phyloP scores from a whole-genome alignment of 2,113 vertebrate species.

The Thoracochromis brauschi region DNA sequence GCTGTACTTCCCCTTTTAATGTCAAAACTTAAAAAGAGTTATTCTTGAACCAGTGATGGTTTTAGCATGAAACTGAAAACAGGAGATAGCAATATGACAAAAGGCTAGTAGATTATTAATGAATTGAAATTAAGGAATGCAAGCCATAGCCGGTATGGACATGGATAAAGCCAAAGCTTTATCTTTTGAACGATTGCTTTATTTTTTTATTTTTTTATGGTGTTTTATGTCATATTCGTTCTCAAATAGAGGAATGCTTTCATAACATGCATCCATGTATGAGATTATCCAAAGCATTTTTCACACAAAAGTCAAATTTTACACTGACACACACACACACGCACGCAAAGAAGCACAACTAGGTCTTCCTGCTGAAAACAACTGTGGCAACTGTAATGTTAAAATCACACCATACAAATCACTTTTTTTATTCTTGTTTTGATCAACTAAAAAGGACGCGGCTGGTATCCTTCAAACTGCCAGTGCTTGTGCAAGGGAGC shows the following conservation, averaged over 20 bases:
- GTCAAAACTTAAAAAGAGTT: neutral
- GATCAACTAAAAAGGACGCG: neutral
- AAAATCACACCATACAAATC: neutral
- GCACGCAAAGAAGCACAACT: neutral
- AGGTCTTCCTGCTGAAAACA: neutral
- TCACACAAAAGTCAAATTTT: neutral
- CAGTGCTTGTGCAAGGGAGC: neutral
- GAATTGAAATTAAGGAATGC: neutral
- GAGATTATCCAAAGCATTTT: neutral
- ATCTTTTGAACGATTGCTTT: neutral
- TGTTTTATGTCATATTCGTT: neutral
- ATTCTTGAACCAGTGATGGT: neutral
- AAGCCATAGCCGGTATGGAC: neutral
- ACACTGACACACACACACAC: neutral
- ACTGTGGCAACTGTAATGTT: neutral
- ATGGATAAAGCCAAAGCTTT: neutral
- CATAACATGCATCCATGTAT: neutral
- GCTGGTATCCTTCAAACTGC: neutral
- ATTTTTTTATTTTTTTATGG: fast-evolving
- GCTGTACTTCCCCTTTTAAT: neutral
- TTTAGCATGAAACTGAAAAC: neutral
- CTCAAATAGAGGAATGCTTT: neutral
- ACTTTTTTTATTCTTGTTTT: neutral
- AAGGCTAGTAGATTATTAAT: neutral
- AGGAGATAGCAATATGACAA: neutral